These are phyloP conservation scores for Andrena trimmerana DNA, from an alignment of 2,888 invertebrate genomes.

Conservation along the genomic window DNA sequence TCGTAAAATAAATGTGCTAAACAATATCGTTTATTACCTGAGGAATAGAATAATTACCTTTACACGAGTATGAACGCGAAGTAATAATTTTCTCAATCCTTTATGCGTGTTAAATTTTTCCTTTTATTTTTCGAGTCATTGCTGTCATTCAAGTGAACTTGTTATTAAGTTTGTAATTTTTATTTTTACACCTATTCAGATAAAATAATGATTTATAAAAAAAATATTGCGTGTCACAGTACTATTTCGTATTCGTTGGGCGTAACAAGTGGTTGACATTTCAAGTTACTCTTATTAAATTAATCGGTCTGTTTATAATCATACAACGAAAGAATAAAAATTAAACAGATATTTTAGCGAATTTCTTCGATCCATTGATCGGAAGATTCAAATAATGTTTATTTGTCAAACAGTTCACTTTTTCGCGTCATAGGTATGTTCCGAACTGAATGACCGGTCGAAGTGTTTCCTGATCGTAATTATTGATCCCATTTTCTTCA, in stretches of 20 bases:
- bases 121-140: not conserved
- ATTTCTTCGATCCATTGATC: not conserved
- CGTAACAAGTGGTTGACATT: slow-evolving; percentile 60
- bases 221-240: not conserved
- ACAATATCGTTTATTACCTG: not conserved
- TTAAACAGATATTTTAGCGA: not conserved
- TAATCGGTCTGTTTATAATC: not conserved
- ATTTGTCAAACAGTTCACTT: not conserved
- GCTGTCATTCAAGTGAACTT: not conserved
- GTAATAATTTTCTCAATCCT: not conserved
- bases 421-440: slow-evolving; percentile 14
- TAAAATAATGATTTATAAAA: slow-evolving; percentile 5
- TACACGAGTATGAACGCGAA: not conserved
- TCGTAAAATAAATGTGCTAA: not conserved
- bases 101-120: not conserved
- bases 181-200: not conserved
- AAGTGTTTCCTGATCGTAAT: slow-evolving; percentile 15
- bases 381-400: slow-evolving; percentile 4
- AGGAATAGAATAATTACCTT: slow-evolving; percentile 3
- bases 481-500: slow-evolving; percentile 17
- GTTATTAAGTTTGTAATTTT: not conserved
- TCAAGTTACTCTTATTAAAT: not conserved
- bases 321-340: not conserved
- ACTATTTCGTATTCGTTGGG: not conserved
- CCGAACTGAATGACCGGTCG: not conserved